Conservation (phyloP, 2,797 vertebrate genomes). For the Scolopax rusticola region DNA sequence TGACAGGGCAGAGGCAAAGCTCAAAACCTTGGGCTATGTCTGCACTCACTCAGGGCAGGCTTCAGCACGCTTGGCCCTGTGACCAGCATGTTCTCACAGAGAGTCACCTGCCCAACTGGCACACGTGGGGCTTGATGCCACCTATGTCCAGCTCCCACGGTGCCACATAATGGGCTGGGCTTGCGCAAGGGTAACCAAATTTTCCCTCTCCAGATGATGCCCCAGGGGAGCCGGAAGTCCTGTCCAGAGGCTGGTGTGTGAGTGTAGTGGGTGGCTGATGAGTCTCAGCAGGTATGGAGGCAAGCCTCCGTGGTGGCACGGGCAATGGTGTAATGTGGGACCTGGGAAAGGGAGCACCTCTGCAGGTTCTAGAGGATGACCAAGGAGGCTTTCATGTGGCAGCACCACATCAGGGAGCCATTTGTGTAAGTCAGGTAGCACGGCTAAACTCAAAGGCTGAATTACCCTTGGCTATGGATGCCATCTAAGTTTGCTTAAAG, state of each 20-base stretch:
- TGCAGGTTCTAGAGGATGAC: neutral
- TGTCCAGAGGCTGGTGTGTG: rapidly evolving
- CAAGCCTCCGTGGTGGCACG: neutral
- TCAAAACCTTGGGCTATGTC: rapidly evolving
- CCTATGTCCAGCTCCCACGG: neutral
- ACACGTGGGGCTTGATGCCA: rapidly evolving
- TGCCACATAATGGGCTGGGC: neutral
- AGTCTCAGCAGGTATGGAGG: neutral
- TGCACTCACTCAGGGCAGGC: neutral
- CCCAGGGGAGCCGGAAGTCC: neutral
- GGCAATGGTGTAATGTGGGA: neutral
- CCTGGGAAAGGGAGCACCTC: neutral
- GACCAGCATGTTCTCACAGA: neutral
- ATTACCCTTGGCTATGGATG: neutral
- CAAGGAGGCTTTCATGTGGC: neutral
- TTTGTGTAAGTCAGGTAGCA: neutral
- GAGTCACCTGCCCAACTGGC: rapidly evolving
- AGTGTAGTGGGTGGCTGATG: neutral
- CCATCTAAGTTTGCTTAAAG: neutral
- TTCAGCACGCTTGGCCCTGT: neutral
- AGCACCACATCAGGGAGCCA: neutral
- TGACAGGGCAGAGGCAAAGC: neutral
- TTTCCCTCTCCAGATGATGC: neutral
- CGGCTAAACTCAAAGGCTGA: neutral
- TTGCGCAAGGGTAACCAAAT: neutral